Evolutionary conservation across 2,113 vertebrate species (phyloP).

Genomic region (Rhinopomastus cyanomelas): DNA sequence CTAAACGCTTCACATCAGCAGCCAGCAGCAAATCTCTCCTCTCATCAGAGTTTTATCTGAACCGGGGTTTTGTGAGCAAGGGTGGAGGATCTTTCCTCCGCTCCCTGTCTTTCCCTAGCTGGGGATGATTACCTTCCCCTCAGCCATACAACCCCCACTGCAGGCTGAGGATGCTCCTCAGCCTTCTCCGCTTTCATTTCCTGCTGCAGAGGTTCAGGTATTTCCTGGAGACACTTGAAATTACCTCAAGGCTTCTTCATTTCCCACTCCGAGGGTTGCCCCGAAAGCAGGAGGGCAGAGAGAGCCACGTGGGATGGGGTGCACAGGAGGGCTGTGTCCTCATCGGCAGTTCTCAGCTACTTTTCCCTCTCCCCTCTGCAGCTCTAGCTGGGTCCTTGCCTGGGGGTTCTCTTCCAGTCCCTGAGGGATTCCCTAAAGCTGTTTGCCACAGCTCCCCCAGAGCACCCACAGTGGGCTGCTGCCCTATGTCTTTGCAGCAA

Average conservation of each 20-base stretch:
- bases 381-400: neutral
- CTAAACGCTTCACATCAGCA: neutral
- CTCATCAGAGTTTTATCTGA: neutral
- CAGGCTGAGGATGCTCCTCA: slow-evolving; percentile 1
- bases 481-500: neutral
- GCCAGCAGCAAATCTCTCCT: neutral
- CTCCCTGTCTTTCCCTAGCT: neutral
- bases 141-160: neutral
- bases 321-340: neutral
- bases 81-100: neutral
- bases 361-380: neutral
- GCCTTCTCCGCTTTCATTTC: slow-evolving; percentile 25
- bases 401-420: no score
- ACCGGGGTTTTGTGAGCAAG: neutral
- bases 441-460: neutral
- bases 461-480: neutral
- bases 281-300: neutral
- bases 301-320: neutral
- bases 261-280: neutral
- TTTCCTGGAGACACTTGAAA: slow-evolving; percentile 42
- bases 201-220: slow-evolving; percentile 4
- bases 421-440: neutral
- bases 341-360: neutral
- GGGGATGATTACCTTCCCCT: neutral
- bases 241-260: slow-evolving; percentile 11